A percentile compares a stretch with the other conserved stretches of the same genome.
phyloP scores from a whole-genome alignment of 2,113 vertebrate genomes.

The Trochalopteron elliotii region DNA sequence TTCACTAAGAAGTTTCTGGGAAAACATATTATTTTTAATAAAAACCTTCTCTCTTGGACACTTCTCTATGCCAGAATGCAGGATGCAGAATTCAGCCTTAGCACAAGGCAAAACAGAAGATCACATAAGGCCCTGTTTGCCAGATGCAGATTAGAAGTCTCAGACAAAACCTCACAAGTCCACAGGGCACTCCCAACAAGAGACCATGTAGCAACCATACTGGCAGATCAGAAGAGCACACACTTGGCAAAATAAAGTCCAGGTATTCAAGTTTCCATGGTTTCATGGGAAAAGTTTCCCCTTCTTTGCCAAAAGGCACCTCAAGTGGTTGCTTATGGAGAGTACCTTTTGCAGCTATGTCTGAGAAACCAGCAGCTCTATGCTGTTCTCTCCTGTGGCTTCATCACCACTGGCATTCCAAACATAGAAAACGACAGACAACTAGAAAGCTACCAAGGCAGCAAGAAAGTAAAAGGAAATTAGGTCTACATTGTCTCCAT shows the following conservation, averaged over 20 bases:
- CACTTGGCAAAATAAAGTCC: not conserved
- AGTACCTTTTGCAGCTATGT: rapidly evolving
- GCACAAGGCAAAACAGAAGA: not conserved
- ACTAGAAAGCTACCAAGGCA: not conserved
- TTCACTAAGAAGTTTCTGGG: not conserved
- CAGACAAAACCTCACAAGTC: not conserved
- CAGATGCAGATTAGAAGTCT: not conserved
- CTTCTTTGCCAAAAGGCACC: not conserved
- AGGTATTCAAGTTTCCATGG: rapidly evolving
- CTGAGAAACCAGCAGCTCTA: not conserved
- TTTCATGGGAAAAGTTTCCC: not conserved
- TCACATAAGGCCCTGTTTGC: not conserved
- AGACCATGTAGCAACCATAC: rapidly evolving
- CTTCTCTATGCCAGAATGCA: not conserved
- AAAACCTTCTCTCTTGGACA: not conserved
- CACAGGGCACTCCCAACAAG: not conserved
- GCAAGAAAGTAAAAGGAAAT: not conserved
- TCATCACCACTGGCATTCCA: not conserved
- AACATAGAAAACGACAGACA: not conserved
- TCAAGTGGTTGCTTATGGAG: not conserved
- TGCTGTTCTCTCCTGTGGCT: not conserved
- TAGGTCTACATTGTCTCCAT: not conserved
- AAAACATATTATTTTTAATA: not conserved
- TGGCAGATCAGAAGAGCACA: not conserved
- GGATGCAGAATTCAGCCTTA: not conserved